Base-by-base conservation (phyloP, 2,113 vertebrate species). In the Smithornis capensis region DNA sequence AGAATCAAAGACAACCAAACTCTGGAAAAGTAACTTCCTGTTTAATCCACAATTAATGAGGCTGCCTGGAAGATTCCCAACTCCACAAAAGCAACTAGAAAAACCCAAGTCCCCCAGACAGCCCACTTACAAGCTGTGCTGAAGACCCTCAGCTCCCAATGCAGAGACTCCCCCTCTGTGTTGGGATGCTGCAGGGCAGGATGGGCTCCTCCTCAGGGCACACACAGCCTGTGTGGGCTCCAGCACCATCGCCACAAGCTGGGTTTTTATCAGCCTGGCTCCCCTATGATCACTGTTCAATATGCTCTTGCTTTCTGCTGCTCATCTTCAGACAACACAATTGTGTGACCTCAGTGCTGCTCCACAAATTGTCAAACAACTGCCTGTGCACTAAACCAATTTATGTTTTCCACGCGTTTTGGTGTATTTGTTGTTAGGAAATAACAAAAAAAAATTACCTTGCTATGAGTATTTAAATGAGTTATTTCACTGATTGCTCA, bases 161-260 rank as follows among this genome's bases (percentile, higher is more conserved):
- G 70, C 9, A 2, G 29, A 87, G 47, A 57, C 3, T 2, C 67
- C 6, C 2, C 4, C 9, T 23, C 64, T 1, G 0, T 14, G 27
- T 56, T 3, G 4, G 59, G 75, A 4, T 12, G 12, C 49, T 57
- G 52, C 68, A 40, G 4, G 3, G 63, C 56, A 52, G 59, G 6
- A 2, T 29, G 5, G 49, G 63, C 16, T 40, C 31, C 70, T 70
- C 40, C 80, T 40, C 25, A 4, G 71, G 37, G 37, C 47, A 62
- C 28, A 0, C 50, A 4, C 23, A 64, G 44, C 50, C 28, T 42
- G 5, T 2, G 0, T 1, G 28, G 38, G 45, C 44, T 70, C 49
- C 69, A 74, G 92, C 28, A 40, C 49, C 67, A 35, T 19, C 7
- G 0, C 52, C 75, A 19, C 0, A 0, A 70, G 56, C 62, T 1